phyloP scores from a whole-genome alignment of 2,113 vertebrate species.

The Nycticorax nycticorax region DNA sequence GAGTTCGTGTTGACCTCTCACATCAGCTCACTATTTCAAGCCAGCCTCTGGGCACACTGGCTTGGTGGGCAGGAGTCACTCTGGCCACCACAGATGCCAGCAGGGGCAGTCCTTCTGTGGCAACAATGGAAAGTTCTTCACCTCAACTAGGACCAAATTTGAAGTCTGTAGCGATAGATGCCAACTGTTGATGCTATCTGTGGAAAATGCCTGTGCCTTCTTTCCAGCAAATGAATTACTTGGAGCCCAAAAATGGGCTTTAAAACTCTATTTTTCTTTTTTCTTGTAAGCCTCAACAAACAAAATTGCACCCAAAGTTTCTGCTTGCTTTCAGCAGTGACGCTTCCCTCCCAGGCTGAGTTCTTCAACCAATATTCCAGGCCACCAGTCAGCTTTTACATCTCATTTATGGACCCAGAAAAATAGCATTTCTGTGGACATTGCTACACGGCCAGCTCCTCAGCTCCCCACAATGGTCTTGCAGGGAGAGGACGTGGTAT shows the following conservation, averaged over 20 bases:
- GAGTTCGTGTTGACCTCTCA: not conserved
- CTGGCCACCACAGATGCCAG: not conserved
- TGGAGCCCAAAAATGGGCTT: not conserved
- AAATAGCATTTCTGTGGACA: not conserved
- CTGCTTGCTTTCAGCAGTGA: not conserved
- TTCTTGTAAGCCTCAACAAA: not conserved
- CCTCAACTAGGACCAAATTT: not conserved
- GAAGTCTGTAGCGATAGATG: not conserved
- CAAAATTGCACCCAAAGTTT: not conserved
- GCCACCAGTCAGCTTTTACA: not conserved
- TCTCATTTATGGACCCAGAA: not conserved
- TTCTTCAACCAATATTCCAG: not conserved
- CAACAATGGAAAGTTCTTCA: not conserved
- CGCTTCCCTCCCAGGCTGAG: not conserved
- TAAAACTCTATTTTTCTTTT: not conserved
- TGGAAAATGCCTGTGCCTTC: not conserved
- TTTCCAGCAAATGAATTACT: not conserved
- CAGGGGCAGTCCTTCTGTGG: not conserved
- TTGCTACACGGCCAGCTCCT: not conserved
- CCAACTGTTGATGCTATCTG: not conserved
- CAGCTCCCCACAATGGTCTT: fast-evolving
- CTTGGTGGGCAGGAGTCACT: not conserved
- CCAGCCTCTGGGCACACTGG: not conserved
- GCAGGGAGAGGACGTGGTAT: not conserved
- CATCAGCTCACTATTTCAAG: not conserved